Conservation (phyloP, 1,140 invertebrate species). For the Sycophaga agraensis region DNA sequence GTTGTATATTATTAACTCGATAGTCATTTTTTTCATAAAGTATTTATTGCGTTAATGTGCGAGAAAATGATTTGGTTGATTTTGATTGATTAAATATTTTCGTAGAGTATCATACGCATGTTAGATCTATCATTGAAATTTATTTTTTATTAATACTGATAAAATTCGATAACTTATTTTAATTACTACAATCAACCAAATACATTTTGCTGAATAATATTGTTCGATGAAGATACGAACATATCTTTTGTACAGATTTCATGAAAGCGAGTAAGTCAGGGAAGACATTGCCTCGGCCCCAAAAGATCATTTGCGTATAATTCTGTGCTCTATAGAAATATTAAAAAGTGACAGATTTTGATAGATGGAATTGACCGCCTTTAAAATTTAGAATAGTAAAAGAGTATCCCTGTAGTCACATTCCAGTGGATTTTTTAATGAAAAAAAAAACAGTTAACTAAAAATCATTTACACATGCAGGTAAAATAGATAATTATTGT, state of each 20-base stretch:
- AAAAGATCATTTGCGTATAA: background rate
- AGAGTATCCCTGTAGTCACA: too few species aligned
- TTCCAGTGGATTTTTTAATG: slow-evolving; percentile 11
- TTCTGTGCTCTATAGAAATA: too few species aligned
- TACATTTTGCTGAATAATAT: too few species aligned
- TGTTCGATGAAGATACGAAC: too few species aligned
- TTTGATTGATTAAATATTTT: too few species aligned
- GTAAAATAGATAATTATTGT: slow-evolving; percentile 1
- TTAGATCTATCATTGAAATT: too few species aligned
- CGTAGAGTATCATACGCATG: too few species aligned
- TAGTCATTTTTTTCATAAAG: slow-evolving; percentile 16
- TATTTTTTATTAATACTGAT: too few species aligned
- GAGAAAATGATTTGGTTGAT: background rate
- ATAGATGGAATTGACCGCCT: slow-evolving; percentile 10
- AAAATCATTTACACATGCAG: background rate
- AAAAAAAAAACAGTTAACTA: slow-evolving; percentile 14
- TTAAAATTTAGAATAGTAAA: slow-evolving; percentile 1
- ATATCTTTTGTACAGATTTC: slow-evolving; percentile 6
- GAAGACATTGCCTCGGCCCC: background rate
- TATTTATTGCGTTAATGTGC: slow-evolving; percentile 14
- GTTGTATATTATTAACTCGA: background rate
- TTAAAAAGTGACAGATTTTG: too few species aligned
- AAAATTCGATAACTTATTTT: too few species aligned
- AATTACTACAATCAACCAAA: too few species aligned
- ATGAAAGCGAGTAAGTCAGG: slow-evolving; percentile 10